Evolutionary conservation across 2,888 invertebrate species (phyloP), one percentile per base, ranked within the genome.

Genomic region (Platycheirus rosarum): DNA sequence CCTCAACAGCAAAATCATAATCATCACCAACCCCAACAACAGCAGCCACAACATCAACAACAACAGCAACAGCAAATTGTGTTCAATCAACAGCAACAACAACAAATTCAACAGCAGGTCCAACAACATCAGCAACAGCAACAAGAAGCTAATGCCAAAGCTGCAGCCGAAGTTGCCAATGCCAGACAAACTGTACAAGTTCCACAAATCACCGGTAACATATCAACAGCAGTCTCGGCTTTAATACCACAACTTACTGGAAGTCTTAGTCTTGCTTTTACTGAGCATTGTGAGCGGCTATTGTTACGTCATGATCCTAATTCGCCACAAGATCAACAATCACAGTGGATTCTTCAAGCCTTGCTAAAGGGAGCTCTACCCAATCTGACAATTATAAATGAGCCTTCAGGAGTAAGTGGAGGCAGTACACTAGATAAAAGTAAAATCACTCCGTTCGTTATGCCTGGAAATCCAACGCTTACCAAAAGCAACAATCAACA

Each of bases 241-340:
- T 82, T 92, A 40, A 91, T 92, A 55, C 91, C 92, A 1, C 93
- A 93, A 85, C 88, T 93, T 6, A 93, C 93, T 18, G 94, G 94
- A 1, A 93, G 93, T 66, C 91, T 94, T 71, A 92, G 93, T 75
- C 89, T 95, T 68, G 93, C 94, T 0, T 91, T 94, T 53, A 93
- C 93, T 0, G 94, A 95, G 87, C 94, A 94, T 85, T 94, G 94
- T 7, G 94, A 89, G 37, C 91, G 93, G 20, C 90, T 94, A 48
- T 92, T 94, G 44, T 88, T 94, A 60, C 93, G 94, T 48, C 94
- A 94, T 85, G 93, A 93, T 84, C 93, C 93, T 2, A 92, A 92
- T 65, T 87, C 92, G 44, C 92, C 92, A 51, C 92, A 92, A 84
- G 92, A 93, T 86, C 88, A 90, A 55, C 91, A 91, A 69, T 91